Conservation (phyloP, 2,888 invertebrate species). For the Phyto melanocephala region DNA sequence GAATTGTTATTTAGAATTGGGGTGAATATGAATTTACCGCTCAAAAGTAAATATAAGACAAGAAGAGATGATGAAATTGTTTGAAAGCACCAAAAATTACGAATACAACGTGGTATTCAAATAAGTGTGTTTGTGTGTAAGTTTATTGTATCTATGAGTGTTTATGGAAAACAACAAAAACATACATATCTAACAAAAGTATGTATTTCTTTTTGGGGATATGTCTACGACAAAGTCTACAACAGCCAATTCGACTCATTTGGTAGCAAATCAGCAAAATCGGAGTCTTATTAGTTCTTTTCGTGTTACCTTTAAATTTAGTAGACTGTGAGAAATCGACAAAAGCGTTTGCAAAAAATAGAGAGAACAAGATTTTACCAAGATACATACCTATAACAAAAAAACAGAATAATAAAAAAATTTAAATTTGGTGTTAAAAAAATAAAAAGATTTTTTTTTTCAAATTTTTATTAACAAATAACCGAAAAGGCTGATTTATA, state of each 20-base stretch:
- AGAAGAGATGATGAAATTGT: slow-evolving; percentile 8
- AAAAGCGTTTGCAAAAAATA: slow-evolving; percentile 44
- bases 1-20: no score
- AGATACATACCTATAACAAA: no score
- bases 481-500: slow-evolving; percentile 25
- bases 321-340: slow-evolving; percentile 57
- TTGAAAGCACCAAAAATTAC: background rate
- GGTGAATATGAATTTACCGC: slow-evolving; percentile 1
- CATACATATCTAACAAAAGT: background rate
- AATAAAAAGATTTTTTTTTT: background rate
- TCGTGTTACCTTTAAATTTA: slow-evolving; percentile 56
- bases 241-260: slow-evolving; percentile 19
- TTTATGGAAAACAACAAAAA: slow-evolving; percentile 6
- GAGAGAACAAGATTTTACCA: background rate
- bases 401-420: background rate
- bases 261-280: slow-evolving; percentile 27
- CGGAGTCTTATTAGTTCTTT: slow-evolving; percentile 39
- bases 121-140: background rate
- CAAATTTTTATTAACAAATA: background rate
- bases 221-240: background rate
- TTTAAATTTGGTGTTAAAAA: background rate
- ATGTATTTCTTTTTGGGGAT: slow-evolving; percentile 7
- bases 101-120: background rate
- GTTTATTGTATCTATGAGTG: background rate
- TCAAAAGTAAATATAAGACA: slow-evolving; percentile 3